Percentiles rank a stretch among this genome's conserved stretches.
Conservation (phyloP, 2,797 vertebrate species). For the Parauchenoglanis punctatus region DNA sequence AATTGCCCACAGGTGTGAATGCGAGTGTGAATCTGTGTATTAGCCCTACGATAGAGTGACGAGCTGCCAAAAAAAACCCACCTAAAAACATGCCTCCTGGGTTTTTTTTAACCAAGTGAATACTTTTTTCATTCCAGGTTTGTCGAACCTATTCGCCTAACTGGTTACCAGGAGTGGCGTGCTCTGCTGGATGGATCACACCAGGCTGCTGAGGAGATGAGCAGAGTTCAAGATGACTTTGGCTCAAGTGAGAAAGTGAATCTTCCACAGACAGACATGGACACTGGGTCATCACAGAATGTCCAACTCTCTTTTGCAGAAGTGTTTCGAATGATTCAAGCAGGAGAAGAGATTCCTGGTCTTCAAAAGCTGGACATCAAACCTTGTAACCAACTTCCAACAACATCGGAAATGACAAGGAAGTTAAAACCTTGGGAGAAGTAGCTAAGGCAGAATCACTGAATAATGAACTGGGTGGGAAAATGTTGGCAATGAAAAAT, state of each 20-base stretch:
- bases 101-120: not conserved
- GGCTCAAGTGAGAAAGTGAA: not conserved
- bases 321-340: slow-evolving; percentile 75
- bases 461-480: not conserved
- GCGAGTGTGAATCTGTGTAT: no score
- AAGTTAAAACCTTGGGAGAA: slow-evolving; percentile 77
- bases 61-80: no score
- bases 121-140: slow-evolving; percentile 64
- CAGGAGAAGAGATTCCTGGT: slow-evolving; percentile 75
- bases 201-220: not conserved
- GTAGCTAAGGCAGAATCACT: not conserved
- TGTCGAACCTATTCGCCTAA: slow-evolving; percentile 70
- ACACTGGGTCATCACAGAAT: slow-evolving; percentile 17
- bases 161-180: slow-evolving; percentile 63
- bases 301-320: slow-evolving; percentile 71
- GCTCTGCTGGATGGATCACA: not conserved
- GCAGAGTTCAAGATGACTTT: not conserved
- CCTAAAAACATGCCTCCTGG: no score
- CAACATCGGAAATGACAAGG: slow-evolving; percentile 70
- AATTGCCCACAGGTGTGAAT: no score
- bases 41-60: no score
- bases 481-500: not conserved
- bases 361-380: slow-evolving; percentile 66
- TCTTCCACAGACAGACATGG: not conserved
- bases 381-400: slow-evolving; percentile 71